Evolutionary conservation across 2,797 vertebrate species (phyloP).

Genomic region (Apogon hyalosoma): DNA sequence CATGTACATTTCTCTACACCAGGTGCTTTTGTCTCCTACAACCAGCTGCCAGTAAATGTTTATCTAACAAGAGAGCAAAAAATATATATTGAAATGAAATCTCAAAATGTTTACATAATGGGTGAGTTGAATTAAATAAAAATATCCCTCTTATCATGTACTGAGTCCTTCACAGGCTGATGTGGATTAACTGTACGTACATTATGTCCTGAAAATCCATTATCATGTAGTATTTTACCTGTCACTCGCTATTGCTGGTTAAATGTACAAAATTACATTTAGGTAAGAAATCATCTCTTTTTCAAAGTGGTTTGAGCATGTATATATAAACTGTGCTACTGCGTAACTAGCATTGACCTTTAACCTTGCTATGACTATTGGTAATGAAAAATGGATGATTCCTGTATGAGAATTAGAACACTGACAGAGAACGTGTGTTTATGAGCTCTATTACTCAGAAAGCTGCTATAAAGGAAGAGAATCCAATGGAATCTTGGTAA

Average conservation of each 20-base stretch:
- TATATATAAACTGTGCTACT: background rate
- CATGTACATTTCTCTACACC: background rate
- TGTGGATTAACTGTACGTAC: too few species aligned
- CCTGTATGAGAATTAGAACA: background rate
- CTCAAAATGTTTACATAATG: background rate
- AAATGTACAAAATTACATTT: background rate
- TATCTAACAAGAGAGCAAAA: too few species aligned
- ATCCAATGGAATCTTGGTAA: too few species aligned
- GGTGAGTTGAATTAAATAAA: background rate
- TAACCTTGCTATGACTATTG: background rate
- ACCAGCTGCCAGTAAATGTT: background rate
- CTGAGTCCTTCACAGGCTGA: too few species aligned
- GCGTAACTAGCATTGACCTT: constrained; percentile 13
- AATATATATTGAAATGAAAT: background rate
- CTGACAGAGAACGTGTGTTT: background rate
- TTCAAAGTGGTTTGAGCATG: background rate
- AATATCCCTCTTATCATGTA: too few species aligned
- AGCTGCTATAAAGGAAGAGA: background rate
- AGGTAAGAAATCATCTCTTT: background rate
- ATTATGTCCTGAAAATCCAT: too few species aligned
- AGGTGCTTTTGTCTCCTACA: constrained; percentile 1
- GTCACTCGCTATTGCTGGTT: too few species aligned
- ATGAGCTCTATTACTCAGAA: background rate
- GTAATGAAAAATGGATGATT: background rate
- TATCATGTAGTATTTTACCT: too few species aligned